A percentile compares a stretch with the other conserved stretches of the same genome.
phyloP scores from a whole-genome alignment of 1,140 invertebrate species.

The Sycobia sp. region DNA sequence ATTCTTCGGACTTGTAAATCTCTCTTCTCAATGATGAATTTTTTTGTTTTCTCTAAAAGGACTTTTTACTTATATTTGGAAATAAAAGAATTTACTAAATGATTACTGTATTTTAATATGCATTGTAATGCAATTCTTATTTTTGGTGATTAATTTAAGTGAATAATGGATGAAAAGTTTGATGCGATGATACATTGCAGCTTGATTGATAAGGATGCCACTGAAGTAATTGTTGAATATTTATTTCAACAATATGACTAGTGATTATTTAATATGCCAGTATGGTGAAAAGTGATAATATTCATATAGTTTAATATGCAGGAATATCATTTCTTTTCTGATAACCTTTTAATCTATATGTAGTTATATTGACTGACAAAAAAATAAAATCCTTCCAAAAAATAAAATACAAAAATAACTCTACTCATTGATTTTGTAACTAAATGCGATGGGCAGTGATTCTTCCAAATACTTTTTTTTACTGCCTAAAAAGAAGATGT shows the following conservation, averaged over 20 bases:
- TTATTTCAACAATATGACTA: slow-evolving; percentile 34
- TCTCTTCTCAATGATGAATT: slow-evolving; percentile 5
- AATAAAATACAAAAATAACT: slow-evolving; percentile 17
- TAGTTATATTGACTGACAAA: slow-evolving; percentile 32
- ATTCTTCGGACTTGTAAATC: slow-evolving; percentile 16
- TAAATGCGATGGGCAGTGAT: slow-evolving; percentile 6
- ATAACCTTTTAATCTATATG: slow-evolving; percentile 24
- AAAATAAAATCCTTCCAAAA: slow-evolving; percentile 27
- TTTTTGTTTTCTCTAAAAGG: slow-evolving; percentile 3
- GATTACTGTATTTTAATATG: no score
- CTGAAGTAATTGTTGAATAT: slow-evolving; percentile 33
- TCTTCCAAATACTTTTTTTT: slow-evolving; percentile 18
- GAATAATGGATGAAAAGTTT: slow-evolving; percentile 16
- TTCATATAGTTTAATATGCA: slow-evolving; percentile 35
- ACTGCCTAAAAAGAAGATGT: slow-evolving; percentile 21
- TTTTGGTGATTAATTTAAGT: slow-evolving; percentile 21
- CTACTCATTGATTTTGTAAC: slow-evolving; percentile 27
- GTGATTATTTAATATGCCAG: slow-evolving; percentile 38
- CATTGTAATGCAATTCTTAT: slow-evolving; percentile 20
- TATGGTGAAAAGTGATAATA: slow-evolving; percentile 38
- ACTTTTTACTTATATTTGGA: slow-evolving; percentile 2
- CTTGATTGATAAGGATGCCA: slow-evolving; percentile 31
- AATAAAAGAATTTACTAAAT: slow-evolving; percentile 3
- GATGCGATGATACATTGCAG: slow-evolving; percentile 25
- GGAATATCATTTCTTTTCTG: slow-evolving; percentile 19